Evolutionary conservation across 2,888 invertebrate species (phyloP).

Genomic region (Plebejus argus): DNA sequence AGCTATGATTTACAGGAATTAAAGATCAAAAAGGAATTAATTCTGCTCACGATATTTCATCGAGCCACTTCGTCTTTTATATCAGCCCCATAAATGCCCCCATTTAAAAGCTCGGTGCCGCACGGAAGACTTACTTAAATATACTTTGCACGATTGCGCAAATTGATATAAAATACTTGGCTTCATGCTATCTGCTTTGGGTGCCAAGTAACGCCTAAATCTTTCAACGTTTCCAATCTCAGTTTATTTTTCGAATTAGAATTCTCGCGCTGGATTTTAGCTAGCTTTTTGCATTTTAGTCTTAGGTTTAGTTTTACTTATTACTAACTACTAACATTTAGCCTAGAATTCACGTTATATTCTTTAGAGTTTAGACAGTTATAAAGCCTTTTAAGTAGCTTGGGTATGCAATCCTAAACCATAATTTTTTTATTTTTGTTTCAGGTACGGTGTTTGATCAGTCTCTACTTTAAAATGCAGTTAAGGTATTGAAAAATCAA

Average conservation of each 20-base stretch:
- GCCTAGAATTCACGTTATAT: background rate
- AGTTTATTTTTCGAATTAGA: slow-evolving; percentile 25
- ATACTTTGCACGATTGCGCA: slow-evolving; percentile 74
- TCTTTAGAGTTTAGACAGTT: too few species aligned
- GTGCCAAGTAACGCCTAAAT: slow-evolving; percentile 44
- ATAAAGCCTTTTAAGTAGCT: too few species aligned
- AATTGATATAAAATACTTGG: slow-evolving; percentile 77
- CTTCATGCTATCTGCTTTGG: slow-evolving; percentile 60
- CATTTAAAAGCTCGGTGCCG: slow-evolving; percentile 71
- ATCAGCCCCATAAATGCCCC: slow-evolving; percentile 65
- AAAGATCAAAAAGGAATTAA: slow-evolving; percentile 40
- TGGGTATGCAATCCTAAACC: too few species aligned
- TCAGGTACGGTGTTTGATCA: background rate
- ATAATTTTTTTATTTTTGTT: background rate
- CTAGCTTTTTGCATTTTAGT: background rate
- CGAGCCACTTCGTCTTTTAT: slow-evolving; percentile 62
- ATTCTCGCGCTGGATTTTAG: background rate
- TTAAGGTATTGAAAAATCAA: background rate
- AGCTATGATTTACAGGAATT: slow-evolving; percentile 40
- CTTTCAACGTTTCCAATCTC: slow-evolving; percentile 14
- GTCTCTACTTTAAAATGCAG: background rate
- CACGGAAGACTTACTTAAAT: slow-evolving; percentile 65
- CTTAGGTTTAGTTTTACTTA: background rate
- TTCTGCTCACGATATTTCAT: slow-evolving; percentile 45
- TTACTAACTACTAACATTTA: background rate